Base-by-base conservation (phyloP, 2,888 invertebrate species). In the Cerceris rybyensis region DNA sequence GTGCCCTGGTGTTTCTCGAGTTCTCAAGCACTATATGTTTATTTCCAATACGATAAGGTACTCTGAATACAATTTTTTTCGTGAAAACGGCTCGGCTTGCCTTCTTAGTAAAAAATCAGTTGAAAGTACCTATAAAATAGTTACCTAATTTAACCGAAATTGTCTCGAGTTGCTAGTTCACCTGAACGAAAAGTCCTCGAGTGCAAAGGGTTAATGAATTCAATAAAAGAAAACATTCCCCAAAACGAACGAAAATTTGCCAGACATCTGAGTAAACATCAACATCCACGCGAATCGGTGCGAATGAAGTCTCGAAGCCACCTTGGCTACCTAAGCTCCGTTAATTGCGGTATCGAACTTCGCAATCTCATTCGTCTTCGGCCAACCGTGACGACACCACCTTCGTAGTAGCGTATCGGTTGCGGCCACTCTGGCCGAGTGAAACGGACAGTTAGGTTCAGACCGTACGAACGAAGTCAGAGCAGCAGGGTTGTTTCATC, bases 311-410 rank as follows among this genome's bases (percentile, higher is more conserved):
- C 64, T 11, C 42, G 28, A 42, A 41, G 64, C 63, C 63, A 61
- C 66, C 67, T 75, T 71, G 39, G 43, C 46, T 71, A 68, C 28
- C 60, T 52, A 82, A 74, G 78, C 76, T 75, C 73, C 80, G 85
- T 86, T 85, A 85, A 85, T 86, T 86, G 82, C 80, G 78, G 74
- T 74, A 82, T 86, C 82, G 80, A 83, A 81, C 75, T 83, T 85
- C 63, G 77, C 86, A 69, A 75, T 80, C 81, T 86, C 85, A 83
- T 86, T 85, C 81, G 78, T 86, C 80, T 86, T 83, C 83, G 76
- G 59, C 70, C 70, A 72, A 85, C 70, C 83, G 75, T 85, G 80
- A 85, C 83, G 86, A 80, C 82, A 80, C 80, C 83, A 76, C 69
- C 78, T 85, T 67, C 83, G 76, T 69, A 70, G 74, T 65, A 59